Conservation (phyloP, 1,140 invertebrate genomes). For the Pogonomyrmex barbatus region DNA sequence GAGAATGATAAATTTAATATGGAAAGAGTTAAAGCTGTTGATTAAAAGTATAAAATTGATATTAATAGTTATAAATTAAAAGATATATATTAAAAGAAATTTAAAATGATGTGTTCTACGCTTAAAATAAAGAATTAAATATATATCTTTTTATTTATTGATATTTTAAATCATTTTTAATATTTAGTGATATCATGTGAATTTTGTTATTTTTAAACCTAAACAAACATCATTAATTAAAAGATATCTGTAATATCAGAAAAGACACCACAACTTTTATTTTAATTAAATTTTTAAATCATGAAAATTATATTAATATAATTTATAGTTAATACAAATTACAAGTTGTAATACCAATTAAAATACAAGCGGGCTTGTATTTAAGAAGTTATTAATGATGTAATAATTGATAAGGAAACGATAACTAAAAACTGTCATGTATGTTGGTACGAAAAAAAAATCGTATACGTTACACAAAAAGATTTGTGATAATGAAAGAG, state of each 20-base stretch:
- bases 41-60: slow-evolving; percentile 2
- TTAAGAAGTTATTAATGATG: background rate
- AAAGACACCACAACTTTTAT: background rate
- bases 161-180: slow-evolving; percentile 16
- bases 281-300: slow-evolving; percentile 17
- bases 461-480: background rate
- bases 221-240: background rate
- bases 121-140: background rate
- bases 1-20: slow-evolving; percentile 31
- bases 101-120: background rate
- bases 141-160: background rate
- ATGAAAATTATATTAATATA: too few relatives aligned
- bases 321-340: too few relatives aligned
- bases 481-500: background rate
- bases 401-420: background rate
- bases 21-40: slow-evolving; percentile 3
- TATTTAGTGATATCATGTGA: background rate
- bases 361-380: slow-evolving; percentile 40
- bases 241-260: background rate
- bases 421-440: background rate
- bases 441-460: background rate
- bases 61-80: background rate
- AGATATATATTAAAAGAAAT: background rate
- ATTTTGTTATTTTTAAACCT: background rate
- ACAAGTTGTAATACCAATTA: background rate